Evolutionary conservation across 2,113 vertebrate species (phyloP).

Genomic region (Zootoca vivipara): DNA sequence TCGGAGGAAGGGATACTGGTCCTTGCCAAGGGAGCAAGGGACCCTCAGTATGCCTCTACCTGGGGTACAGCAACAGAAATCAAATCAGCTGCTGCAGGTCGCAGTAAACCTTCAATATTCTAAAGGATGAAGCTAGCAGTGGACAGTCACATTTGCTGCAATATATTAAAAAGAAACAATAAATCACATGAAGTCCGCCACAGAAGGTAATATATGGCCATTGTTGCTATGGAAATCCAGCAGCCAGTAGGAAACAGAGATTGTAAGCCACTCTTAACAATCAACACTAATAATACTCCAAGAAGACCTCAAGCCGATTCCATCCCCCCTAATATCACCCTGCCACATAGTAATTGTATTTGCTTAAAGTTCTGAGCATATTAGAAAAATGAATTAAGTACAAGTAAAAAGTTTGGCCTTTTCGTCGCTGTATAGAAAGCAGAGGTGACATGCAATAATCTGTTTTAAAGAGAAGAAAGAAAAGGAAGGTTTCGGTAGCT

Average conservation of each 20-base stretch:
- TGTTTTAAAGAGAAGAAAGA: background rate
- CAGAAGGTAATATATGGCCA: background rate
- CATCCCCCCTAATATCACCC: background rate
- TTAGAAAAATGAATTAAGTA: background rate
- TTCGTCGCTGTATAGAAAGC: background rate
- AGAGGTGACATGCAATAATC: background rate
- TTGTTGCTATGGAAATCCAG: background rate
- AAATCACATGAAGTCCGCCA: background rate
- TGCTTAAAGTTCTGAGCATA: background rate
- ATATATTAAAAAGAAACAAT: conserved; percentile 1
- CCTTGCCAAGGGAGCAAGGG: no score
- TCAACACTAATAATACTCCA: background rate
- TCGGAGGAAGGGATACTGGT: no score
- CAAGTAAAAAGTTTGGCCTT: background rate
- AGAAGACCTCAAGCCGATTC: background rate
- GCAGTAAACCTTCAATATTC: background rate
- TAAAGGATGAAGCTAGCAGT: background rate
- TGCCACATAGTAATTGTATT: background rate
- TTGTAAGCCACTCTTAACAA: background rate
- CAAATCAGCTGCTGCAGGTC: background rate
- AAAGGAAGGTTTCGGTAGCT: background rate
- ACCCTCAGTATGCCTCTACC: no score
- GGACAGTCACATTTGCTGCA: background rate
- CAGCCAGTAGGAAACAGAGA: background rate
- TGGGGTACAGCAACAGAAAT: background rate